Percentiles rank a stretch among this genome's conserved stretches.
Conservation (phyloP, 2,113 vertebrate species). For the Cathartes aura region DNA sequence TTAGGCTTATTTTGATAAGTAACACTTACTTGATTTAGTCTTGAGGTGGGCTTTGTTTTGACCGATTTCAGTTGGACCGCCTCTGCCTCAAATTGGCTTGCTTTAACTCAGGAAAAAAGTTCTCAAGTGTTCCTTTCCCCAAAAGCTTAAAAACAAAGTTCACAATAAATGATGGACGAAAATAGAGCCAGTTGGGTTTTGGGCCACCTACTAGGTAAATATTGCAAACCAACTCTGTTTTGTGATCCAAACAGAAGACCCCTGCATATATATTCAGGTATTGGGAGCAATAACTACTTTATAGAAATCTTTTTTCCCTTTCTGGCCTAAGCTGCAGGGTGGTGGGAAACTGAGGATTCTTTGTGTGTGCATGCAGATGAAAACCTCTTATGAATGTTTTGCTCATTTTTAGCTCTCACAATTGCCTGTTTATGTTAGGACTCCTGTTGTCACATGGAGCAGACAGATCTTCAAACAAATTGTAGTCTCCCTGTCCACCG, state of each 20-base stretch:
- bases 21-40: not conserved
- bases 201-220: not conserved
- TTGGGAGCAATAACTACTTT: not conserved
- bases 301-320: not conserved
- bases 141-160: not conserved
- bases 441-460: not conserved
- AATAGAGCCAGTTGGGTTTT: not conserved
- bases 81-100: not conserved
- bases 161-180: not conserved
- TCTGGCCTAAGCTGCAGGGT: not conserved
- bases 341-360: not conserved
- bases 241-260: not conserved
- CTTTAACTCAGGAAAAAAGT: not conserved
- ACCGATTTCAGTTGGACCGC: not conserved
- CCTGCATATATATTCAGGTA: not conserved
- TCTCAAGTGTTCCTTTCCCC: not conserved
- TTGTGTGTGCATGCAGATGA: not conserved
- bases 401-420: conserved; percentile 8
- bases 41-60: conserved; percentile 31
- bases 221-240: not conserved
- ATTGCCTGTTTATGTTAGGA: not conserved
- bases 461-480: conserved; percentile 9
- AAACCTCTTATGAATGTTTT: conserved; percentile 37
- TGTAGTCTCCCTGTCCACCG: not conserved
- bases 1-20: not conserved